Evolutionary conservation across 2,113 vertebrate species (phyloP).

Genomic region (Eudyptes chrysolophus): DNA sequence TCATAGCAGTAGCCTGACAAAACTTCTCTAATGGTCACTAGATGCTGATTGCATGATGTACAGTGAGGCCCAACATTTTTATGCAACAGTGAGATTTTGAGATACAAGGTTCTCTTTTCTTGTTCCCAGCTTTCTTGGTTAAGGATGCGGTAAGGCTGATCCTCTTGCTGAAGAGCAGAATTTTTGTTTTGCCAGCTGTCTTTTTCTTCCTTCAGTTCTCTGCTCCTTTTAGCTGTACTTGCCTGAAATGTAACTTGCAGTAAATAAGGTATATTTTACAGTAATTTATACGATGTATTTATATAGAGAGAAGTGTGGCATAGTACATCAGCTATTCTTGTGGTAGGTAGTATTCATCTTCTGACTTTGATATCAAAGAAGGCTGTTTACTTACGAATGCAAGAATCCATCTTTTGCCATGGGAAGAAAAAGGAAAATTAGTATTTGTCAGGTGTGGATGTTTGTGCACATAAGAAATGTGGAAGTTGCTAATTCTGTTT

Average conservation of each 20-base stretch:
- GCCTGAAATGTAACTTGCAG: neutral
- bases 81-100: neutral
- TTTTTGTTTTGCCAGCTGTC: neutral
- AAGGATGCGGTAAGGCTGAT: neutral
- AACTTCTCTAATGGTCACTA: neutral
- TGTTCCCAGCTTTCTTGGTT: neutral
- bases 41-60: neutral
- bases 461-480: neutral
- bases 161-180: neutral
- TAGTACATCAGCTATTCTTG: neutral
- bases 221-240: neutral
- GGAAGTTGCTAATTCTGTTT: slow-evolving; percentile 14
- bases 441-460: neutral
- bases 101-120: neutral
- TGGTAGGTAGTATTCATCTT: neutral
- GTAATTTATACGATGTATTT: neutral
- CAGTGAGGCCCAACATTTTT: neutral
- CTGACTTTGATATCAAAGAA: neutral
- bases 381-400: neutral
- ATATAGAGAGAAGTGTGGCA: neutral
- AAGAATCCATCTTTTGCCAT: neutral
- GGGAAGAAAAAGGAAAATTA: neutral
- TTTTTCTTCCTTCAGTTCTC: neutral
- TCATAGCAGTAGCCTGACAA: neutral
- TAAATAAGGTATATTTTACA: neutral